Evolutionary conservation across 2,888 invertebrate genomes (phyloP).

Genomic region (Podotricha telesiphe): DNA sequence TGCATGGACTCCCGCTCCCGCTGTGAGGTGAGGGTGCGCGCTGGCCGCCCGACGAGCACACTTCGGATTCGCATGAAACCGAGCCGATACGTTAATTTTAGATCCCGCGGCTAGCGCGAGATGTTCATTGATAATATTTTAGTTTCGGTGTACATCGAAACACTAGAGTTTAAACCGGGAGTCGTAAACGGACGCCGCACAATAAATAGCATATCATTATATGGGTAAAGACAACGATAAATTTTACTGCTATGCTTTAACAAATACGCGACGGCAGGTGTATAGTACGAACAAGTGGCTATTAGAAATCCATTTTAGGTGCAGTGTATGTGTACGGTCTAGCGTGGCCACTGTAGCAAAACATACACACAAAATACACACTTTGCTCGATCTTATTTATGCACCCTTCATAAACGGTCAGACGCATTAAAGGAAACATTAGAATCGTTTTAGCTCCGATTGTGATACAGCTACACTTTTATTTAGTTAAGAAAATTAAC

Average conservation of each 20-base stretch:
- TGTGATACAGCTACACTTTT: neutral
- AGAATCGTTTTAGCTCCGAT: conserved; percentile 29
- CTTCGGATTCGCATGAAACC: conserved; percentile 56
- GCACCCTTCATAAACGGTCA: conserved; percentile 79
- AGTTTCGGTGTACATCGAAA: neutral
- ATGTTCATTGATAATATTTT: conserved; percentile 29
- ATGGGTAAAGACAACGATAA: conserved; percentile 55
- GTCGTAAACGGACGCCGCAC: conserved; percentile 31
- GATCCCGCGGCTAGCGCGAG: conserved; percentile 19
- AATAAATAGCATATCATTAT: conserved; percentile 45
- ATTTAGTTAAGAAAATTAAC: conserved; percentile 10
- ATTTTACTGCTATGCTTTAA: conserved; percentile 63
- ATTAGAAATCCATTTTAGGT: conserved; percentile 82
- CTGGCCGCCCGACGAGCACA: conserved; percentile 48
- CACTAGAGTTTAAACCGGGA: conserved; percentile 13
- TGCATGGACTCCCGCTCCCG: conserved; percentile 55
- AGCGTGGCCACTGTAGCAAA: conserved; percentile 66
- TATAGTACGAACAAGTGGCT: conserved; percentile 76
- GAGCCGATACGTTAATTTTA: conserved; percentile 23
- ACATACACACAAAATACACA: conserved; percentile 60
- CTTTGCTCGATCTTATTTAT: conserved; percentile 70
- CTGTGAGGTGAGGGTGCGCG: conserved; percentile 19
- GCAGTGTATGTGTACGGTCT: conserved; percentile 67
- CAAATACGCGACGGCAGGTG: conserved; percentile 77
- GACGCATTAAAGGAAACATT: conserved; percentile 62